Conservation (phyloP, 2,888 invertebrate species). For the Amphipyra berbera region DNA sequence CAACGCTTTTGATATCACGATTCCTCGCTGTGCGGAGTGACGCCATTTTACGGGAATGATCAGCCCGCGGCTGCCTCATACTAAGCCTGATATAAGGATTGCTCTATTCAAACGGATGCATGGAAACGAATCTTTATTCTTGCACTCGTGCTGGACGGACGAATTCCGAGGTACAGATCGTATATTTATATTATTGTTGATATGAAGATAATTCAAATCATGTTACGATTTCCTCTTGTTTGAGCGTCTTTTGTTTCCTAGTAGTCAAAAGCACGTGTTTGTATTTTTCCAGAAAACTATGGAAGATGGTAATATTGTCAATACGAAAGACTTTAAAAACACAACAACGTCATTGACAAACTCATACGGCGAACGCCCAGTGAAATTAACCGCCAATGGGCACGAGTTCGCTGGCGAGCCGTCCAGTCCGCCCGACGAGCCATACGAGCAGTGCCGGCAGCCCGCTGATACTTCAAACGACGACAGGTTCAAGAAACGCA, state of each 20-base stretch:
- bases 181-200: constrained; percentile 71
- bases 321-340: constrained; percentile 84
- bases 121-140: constrained; percentile 86
- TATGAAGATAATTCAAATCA: constrained; percentile 78
- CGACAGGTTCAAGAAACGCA: constrained; percentile 81
- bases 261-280: constrained; percentile 82
- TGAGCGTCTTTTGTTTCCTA: constrained; percentile 88
- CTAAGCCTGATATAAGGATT: constrained; percentile 88
- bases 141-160: constrained; percentile 89
- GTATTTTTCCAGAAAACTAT: constrained; percentile 88
- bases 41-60: constrained; percentile 91
- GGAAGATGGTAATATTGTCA: constrained; percentile 88
- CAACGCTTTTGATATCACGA: constrained; percentile 84
- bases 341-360: constrained; percentile 76
- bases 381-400: constrained; percentile 82
- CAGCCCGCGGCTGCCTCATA: constrained; percentile 89
- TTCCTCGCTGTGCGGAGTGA: constrained; percentile 88
- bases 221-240: constrained; percentile 83
- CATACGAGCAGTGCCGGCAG: constrained; percentile 67
- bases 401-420: constrained; percentile 76
- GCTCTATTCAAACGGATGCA: constrained; percentile 85
- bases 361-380: constrained; percentile 78
- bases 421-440: constrained; percentile 68
- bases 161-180: constrained; percentile 84
- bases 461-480: constrained; percentile 71